Base-by-base conservation (phyloP, 1,140 invertebrate species). In the Semibalanus balanoides region DNA sequence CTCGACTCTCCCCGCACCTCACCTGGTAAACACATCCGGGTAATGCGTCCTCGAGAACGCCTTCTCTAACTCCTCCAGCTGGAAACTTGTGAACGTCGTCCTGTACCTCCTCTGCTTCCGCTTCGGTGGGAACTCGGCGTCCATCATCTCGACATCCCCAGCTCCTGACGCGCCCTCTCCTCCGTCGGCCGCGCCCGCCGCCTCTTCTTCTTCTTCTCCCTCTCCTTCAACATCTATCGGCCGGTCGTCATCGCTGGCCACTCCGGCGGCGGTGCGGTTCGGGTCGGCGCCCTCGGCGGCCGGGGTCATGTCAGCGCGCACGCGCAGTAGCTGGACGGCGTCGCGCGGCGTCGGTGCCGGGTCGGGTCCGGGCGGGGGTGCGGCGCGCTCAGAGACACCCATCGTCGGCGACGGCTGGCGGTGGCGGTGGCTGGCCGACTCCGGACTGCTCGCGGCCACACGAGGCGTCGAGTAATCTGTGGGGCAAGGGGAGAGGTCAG, bases 21-120 rank as follows among this genome's bases (percentile, higher is more conserved):
- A 97, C 92, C 96, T 92, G 30, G 95, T 98, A 85, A 98, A 98
- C 0, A 98, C 96, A 85, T 99, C 96, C 29, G 96, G 96, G 85
- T 98, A 98, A 85, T 98, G 96, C 7, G 96, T 98, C 80, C 95
- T 90, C 0, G 94, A 92, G 84, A 99, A 99, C 0, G 95, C 95
- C 84, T 97, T 98, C 83, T 99, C 96, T 77, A 99, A 85, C 84
- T 98, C 96, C 82, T 98, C 96, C 75, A 98, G 85, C 84, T 98
- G 95, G 82, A 94, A 96, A 81, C 93, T 95, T 14, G 94, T 97
- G 84, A 97, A 97, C 64, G 95, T 97, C 1, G 95, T 97, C 76
- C 95, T 87, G 83, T 97, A 97, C 70, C 95, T 84, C 3, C 95
- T 86, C 81, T 97, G 95, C 82, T 97, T 97, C 78, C 94, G 86